Conservation (phyloP, 2,888 invertebrate genomes). For the Mythimna lalbum region DNA sequence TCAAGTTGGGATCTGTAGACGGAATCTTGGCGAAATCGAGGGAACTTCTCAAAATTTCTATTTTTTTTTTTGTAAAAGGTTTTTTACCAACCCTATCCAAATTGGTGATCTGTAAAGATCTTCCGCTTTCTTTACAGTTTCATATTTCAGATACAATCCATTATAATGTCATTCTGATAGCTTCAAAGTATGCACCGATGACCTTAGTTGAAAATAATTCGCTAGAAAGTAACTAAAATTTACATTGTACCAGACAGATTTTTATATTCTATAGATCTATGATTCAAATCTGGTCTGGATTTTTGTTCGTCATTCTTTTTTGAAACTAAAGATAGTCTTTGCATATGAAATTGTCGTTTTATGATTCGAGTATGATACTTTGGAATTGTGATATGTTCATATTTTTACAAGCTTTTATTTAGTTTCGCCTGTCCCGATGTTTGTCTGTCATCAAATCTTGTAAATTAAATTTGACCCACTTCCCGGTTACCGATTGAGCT, state of each 20-base stretch:
- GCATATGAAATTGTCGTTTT: no score
- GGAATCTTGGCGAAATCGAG: no score
- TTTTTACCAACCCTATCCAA: conserved; percentile 47
- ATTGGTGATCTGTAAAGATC: conserved; percentile 35
- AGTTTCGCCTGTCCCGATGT: no score
- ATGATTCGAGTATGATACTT: no score
- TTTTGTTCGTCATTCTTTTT: conserved; percentile 6
- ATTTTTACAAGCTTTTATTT: no score
- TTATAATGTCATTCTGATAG: conserved; percentile 17
- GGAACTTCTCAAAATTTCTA: no score
- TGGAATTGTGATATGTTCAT: no score
- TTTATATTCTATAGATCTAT: background rate
- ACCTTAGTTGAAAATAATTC: conserved; percentile 12
- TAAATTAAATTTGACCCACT: no score
- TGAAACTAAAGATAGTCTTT: background rate
- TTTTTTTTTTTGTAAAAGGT: no score
- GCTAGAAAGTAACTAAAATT: conserved; percentile 49
- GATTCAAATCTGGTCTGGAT: background rate
- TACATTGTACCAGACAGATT: conserved; percentile 1
- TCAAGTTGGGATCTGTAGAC: no score
- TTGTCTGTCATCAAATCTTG: no score
- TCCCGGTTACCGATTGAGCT: no score
- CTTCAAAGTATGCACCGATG: conserved; percentile 29
- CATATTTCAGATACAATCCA: conserved; percentile 40
- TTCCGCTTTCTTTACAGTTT: conserved; percentile 44